A percentile compares a stretch with the other conserved stretches of the same genome.
Evolutionary conservation across 2,888 invertebrate species (phyloP).

Genomic region (Nephrotoma flavescens): DNA sequence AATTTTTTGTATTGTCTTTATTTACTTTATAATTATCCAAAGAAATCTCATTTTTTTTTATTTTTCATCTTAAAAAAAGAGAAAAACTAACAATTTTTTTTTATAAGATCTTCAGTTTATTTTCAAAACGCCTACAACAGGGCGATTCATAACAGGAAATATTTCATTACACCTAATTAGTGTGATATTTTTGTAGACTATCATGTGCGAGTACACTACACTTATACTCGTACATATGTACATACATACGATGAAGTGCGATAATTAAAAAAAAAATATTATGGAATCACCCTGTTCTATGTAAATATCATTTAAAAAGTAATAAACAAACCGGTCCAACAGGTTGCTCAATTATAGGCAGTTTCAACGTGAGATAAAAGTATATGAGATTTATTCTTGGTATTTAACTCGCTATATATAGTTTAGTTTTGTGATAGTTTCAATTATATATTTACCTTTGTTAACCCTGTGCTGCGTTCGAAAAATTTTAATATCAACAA

Average conservation of each 20-base stretch:
- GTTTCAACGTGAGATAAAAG: background rate
- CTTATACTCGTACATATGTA: background rate
- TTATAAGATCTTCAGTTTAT: background rate
- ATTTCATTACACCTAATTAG: conserved; percentile 2
- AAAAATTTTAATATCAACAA: background rate
- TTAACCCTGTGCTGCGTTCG: background rate
- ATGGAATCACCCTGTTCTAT: background rate
- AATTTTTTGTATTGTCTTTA: background rate
- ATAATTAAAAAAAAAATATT: background rate
- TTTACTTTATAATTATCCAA: background rate
- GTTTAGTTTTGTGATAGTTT: background rate
- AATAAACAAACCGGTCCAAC: conserved; percentile 8
- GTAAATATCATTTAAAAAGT: background rate
- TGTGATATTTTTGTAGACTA: background rate
- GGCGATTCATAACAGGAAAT: conserved; percentile 5
- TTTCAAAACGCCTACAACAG: conserved; percentile 7
- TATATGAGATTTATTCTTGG: background rate
- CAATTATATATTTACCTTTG: background rate
- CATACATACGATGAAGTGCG: background rate
- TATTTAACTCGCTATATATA: background rate
- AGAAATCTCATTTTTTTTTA: background rate
- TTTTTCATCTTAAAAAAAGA: background rate
- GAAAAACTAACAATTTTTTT: background rate
- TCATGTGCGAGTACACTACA: background rate
- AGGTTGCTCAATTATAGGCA: conserved; percentile 5